phyloP scores from a whole-genome alignment of 2,113 vertebrate genomes.

The Martes martes region DNA sequence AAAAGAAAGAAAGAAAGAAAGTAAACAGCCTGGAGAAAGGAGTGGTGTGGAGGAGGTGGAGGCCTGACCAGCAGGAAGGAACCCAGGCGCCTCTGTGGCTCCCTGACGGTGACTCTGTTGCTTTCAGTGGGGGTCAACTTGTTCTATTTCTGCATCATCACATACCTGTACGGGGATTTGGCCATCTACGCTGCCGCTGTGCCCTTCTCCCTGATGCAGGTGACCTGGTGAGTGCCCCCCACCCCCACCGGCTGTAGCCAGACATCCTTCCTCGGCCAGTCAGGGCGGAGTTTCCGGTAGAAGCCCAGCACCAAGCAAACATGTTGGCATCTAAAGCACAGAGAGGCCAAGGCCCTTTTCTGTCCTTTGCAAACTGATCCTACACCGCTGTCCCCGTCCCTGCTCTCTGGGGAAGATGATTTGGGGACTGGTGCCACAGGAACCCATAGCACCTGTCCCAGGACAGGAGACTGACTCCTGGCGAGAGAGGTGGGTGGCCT shows the following conservation, averaged over 20 bases:
- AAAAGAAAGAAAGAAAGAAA: not conserved
- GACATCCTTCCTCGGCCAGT: rapidly evolving
- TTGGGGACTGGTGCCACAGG: rapidly evolving
- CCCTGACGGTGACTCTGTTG: conserved; percentile 30
- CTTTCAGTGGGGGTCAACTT: conserved; percentile 95
- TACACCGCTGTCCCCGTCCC: not conserved
- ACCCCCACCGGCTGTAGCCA: not conserved
- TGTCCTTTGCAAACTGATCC: not conserved
- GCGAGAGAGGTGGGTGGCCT: not conserved
- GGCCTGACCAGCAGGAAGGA: not conserved
- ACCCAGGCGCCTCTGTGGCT: rapidly evolving
- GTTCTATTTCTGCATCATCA: conserved; percentile 99
- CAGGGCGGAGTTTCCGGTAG: rapidly evolving
- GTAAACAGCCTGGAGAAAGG: not conserved
- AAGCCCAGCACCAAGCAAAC: rapidly evolving
- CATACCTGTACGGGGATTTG: conserved; percentile 98
- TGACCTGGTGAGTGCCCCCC: conserved; percentile 91
- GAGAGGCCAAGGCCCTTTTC: not conserved
- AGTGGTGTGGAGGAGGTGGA: not conserved
- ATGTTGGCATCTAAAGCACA: rapidly evolving
- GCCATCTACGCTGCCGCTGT: conserved; percentile 98
- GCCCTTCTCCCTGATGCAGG: conserved; percentile 96
- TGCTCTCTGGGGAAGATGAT: not conserved
- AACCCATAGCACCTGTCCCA: not conserved
- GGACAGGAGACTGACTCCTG: not conserved